Conservation (phyloP, 2,797 vertebrate species). For the Malacoraja senta region DNA sequence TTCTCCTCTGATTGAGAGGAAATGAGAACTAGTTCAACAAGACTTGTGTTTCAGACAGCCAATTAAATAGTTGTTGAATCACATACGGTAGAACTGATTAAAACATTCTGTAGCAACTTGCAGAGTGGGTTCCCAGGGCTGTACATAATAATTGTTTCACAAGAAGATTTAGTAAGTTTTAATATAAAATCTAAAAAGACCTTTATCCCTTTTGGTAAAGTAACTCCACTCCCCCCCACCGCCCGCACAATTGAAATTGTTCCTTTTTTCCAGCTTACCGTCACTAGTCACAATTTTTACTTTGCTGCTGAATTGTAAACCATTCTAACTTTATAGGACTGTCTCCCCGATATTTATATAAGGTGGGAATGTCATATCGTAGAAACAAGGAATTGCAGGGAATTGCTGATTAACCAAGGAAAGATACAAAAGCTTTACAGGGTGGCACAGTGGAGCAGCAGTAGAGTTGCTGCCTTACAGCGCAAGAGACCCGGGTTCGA, state of each 20-base stretch:
- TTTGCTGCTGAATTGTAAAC: not conserved
- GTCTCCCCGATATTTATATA: not conserved
- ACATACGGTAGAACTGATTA: not conserved
- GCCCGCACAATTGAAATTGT: not conserved
- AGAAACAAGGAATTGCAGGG: too few species aligned
- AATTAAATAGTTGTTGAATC: not conserved
- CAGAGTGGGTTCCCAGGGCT: not conserved
- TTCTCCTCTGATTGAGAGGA: conserved; percentile 31
- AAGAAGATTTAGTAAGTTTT: not conserved
- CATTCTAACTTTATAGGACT: not conserved
- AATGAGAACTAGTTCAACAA: conserved; percentile 17
- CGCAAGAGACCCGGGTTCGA: too few species aligned
- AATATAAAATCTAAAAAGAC: not conserved
- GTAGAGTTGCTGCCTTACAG: too few species aligned
- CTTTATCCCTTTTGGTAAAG: not conserved
- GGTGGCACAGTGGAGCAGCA: too few species aligned
- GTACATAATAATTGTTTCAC: not conserved
- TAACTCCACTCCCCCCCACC: not conserved
- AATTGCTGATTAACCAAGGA: too few species aligned
- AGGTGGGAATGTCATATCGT: not conserved
- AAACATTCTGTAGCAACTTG: conserved; percentile 5
- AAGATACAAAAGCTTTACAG: too few species aligned
- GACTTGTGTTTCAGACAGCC: not conserved
- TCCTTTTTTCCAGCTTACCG: not conserved
- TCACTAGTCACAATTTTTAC: not conserved